These are phyloP conservation scores for Nannobrachium achirus DNA, from an alignment of 2,113 vertebrate species.

Conservation along the genomic window DNA sequence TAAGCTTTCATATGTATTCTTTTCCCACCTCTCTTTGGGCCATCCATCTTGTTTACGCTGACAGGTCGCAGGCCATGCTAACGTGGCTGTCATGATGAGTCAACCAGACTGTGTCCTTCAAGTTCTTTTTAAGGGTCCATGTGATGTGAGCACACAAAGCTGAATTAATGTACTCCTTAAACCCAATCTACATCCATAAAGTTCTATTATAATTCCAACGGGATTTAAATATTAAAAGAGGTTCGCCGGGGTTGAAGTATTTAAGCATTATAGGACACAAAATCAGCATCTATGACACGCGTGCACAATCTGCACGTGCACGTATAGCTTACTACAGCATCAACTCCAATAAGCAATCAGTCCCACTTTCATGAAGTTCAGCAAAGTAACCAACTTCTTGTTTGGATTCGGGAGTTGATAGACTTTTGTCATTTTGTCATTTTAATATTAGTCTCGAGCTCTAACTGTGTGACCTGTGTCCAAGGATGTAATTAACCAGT, in stretches of 20 bases:
- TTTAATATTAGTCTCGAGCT: slow-evolving; percentile 40
- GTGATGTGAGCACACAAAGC: not conserved
- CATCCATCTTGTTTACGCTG: slow-evolving; percentile 75
- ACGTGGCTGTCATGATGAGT: slow-evolving; percentile 57
- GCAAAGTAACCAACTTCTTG: slow-evolving; percentile 21
- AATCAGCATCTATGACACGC: not conserved
- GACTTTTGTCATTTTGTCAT: slow-evolving; percentile 13
- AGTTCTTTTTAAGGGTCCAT: slow-evolving; percentile 11
- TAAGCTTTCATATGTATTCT: slow-evolving; percentile 80
- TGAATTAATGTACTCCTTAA: slow-evolving; percentile 1
- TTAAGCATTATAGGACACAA: too few relatives aligned
- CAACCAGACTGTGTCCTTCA: slow-evolving; percentile 56
- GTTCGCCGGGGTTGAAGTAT: too few relatives aligned
- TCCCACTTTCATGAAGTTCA: slow-evolving; percentile 19
- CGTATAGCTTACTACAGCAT: not conserved
- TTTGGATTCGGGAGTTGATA: slow-evolving; percentile 33
- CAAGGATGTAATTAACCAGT: slow-evolving; percentile 58
- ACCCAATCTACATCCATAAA: not conserved
- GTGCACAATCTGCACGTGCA: not conserved
- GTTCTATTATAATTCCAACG: not conserved
- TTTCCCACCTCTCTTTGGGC: slow-evolving; percentile 60
- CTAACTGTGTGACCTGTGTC: slow-evolving; percentile 53
- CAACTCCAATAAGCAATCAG: not conserved
- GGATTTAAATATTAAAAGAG: too few relatives aligned
- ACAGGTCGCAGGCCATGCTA: slow-evolving; percentile 58